Conservation (phyloP, 2,888 invertebrate genomes). For the Alsophila aescularia region DNA sequence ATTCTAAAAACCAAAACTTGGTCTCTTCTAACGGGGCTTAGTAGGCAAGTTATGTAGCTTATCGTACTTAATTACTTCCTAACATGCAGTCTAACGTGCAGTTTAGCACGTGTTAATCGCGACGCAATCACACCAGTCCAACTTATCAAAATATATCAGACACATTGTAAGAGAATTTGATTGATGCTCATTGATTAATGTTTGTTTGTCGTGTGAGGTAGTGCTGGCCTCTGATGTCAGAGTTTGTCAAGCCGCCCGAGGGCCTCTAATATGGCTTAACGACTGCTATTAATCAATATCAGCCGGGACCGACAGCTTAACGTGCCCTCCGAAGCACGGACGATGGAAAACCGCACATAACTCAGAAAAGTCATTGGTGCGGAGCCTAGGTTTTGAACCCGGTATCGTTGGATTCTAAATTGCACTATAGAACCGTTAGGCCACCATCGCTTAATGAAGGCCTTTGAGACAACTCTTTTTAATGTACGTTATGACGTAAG, state of each 20-base stretch:
- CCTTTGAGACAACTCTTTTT: not conserved
- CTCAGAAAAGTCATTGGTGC: too few relatives aligned
- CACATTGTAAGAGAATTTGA: constrained; percentile 9
- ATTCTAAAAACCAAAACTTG: not conserved
- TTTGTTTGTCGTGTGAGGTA: not conserved
- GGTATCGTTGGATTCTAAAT: too few relatives aligned
- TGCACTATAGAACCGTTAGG: too few relatives aligned
- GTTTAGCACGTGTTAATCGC: constrained; percentile 20
- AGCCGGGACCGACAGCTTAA: too few relatives aligned
- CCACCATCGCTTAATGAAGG: too few relatives aligned
- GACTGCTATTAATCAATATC: too few relatives aligned
- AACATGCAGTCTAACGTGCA: constrained; percentile 6
- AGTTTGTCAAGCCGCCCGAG: too few relatives aligned
- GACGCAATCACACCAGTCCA: constrained; percentile 4
- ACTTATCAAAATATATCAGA: constrained; percentile 8
- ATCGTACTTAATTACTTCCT: constrained; percentile 9
- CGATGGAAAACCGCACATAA: too few relatives aligned
- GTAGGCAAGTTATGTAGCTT: not conserved
- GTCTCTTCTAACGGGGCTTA: not conserved
- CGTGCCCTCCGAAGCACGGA: too few relatives aligned
- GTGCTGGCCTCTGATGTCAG: too few relatives aligned
- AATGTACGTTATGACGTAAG: not conserved
- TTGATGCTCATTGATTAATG: constrained; percentile 17
- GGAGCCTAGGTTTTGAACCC: too few relatives aligned
- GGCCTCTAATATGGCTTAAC: too few relatives aligned